These are phyloP conservation scores for Drosophila cardini DNA, from an alignment of 1,140 invertebrate genomes.

Conservation along the genomic window DNA sequence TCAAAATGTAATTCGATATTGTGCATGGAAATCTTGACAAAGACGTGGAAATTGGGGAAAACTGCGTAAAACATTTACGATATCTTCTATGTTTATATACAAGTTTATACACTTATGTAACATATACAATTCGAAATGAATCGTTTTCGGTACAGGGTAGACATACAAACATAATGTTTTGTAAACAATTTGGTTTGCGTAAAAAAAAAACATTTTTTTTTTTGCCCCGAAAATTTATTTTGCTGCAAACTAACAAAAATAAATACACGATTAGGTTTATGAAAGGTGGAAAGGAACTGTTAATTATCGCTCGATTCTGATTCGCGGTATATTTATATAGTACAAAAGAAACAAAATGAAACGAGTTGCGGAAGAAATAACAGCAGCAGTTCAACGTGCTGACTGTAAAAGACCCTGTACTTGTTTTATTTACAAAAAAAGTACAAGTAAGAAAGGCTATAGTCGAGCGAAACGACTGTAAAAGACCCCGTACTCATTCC, in stretches of 20 bases:
- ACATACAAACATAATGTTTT: slow-evolving; percentile 25
- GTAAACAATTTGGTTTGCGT: slow-evolving; percentile 31
- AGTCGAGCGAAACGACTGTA: too few species aligned
- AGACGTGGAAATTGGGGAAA: background rate
- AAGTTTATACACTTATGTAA: slow-evolving; percentile 12
- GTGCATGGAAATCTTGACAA: background rate
- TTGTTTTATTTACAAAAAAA: too few species aligned
- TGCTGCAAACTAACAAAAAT: slow-evolving; percentile 9
- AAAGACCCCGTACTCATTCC: too few species aligned
- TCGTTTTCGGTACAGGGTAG: background rate
- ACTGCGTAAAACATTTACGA: background rate
- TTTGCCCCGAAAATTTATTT: slow-evolving; percentile 12
- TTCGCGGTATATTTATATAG: slow-evolving; percentile 9
- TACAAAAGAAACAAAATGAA: slow-evolving; percentile 18
- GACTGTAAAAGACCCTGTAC: too few species aligned
- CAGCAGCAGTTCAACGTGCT: too few species aligned
- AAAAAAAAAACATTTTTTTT: slow-evolving; percentile 12
- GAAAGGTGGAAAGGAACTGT: slow-evolving; percentile 6
- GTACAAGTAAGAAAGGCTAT: too few species aligned
- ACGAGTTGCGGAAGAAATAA: background rate
- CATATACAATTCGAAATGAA: slow-evolving; percentile 7
- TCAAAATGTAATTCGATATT: slow-evolving; percentile 4
- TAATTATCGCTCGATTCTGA: slow-evolving; percentile 7
- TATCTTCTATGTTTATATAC: background rate
- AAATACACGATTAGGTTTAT: slow-evolving; percentile 15